Base-by-base conservation (phyloP, 2,797 vertebrate genomes). In the Echiichthys vipera region DNA sequence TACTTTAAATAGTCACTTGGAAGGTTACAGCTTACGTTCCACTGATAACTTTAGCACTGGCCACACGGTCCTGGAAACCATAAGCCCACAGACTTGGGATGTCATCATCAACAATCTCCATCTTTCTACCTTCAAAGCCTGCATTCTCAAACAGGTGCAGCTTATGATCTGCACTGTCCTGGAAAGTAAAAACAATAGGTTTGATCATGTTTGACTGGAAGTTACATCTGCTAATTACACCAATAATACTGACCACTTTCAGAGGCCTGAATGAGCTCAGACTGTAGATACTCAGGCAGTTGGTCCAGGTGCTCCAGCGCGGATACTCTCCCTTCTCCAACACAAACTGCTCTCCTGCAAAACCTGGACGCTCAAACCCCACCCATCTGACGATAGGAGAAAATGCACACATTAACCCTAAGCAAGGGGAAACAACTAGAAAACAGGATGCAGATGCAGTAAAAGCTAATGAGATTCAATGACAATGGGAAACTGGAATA, bases 271-370 rank as follows among this genome's bases (percentile, higher is more conserved):
- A 92, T 74, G 94, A 96, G 76, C 72, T 59, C 59, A 92, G 71
- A 51, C 0, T 84, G 93, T 95, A 94, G 7, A 89, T 95, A 72
- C 15, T 93, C 90, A 91, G 95, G 87, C 94, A 96, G 91, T 94
- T 98, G 86, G 96, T 97, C 97, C 97, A 98, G 56, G 95, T 93
- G 64, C 95, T 96, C 97, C 96, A 98, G 80, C 95, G 94, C 0
- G 96, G 97, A 85, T 96, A 98, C 56, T 96, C 96, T 0, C 97
- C 96, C 83, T 96, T 97, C 92, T 98, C 97, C 83, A 98, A 86
- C 67, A 98, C 94, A 11, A 96, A 98, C 91, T 96, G 96, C 78
- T 97, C 96, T 57, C 96, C 96, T 0, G 86, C 74, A 20, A 94
- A 97, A 65, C 58, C 94, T 66, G 94, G 94, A 17, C 92, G 80